A percentile compares a stretch with the other conserved stretches of the same genome.
Evolutionary conservation across 30 jellyfish, hydroid and myxozoan genomes (phyloP).

Genomic region (Phacellophora camtschatica): DNA sequence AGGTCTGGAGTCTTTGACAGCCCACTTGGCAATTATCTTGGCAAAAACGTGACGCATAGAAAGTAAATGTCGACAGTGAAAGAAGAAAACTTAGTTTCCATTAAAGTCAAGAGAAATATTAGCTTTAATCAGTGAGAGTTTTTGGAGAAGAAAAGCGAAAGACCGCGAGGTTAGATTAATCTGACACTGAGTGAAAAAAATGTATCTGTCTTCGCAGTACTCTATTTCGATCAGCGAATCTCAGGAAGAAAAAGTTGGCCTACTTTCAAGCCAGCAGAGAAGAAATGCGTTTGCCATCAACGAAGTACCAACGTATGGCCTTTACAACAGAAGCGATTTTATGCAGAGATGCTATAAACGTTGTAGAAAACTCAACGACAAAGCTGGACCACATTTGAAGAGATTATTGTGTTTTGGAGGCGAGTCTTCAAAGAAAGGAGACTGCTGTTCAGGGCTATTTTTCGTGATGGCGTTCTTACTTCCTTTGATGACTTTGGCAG

Average conservation of each 20-base stretch:
- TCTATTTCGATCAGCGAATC: slow-evolving; percentile 80
- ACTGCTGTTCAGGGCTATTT: slow-evolving; percentile 71
- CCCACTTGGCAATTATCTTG: too few relatives aligned
- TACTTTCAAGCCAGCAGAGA: slow-evolving; percentile 63
- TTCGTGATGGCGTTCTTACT: slow-evolving; percentile 59
- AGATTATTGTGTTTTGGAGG: slow-evolving; percentile 88
- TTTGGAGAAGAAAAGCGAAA: background rate
- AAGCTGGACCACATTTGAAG: slow-evolving; percentile 61
- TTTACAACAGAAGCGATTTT: slow-evolving; percentile 87
- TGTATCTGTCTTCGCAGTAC: slow-evolving; percentile 85
- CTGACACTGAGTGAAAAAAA: background rate
- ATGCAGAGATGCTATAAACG: slow-evolving; percentile 89
- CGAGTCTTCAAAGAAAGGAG: slow-evolving; percentile 80
- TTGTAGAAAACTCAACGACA: slow-evolving; percentile 75
- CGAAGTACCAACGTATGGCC: slow-evolving; percentile 92
- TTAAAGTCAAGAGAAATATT: too few relatives aligned
- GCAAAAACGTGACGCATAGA: too few relatives aligned
- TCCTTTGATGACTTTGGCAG: slow-evolving; percentile 61
- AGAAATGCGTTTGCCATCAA: slow-evolving; percentile 55
- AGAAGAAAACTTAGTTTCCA: too few relatives aligned
- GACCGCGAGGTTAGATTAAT: background rate
- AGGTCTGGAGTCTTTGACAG: too few relatives aligned
- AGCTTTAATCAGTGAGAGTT: too few relatives aligned
- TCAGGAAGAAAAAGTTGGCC: slow-evolving; percentile 61
- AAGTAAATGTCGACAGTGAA: too few relatives aligned